Percentiles rank a stretch among this genome's conserved stretches.
phyloP scores from a whole-genome alignment of 2,888 invertebrate genomes.

The Melanophora roralis region DNA sequence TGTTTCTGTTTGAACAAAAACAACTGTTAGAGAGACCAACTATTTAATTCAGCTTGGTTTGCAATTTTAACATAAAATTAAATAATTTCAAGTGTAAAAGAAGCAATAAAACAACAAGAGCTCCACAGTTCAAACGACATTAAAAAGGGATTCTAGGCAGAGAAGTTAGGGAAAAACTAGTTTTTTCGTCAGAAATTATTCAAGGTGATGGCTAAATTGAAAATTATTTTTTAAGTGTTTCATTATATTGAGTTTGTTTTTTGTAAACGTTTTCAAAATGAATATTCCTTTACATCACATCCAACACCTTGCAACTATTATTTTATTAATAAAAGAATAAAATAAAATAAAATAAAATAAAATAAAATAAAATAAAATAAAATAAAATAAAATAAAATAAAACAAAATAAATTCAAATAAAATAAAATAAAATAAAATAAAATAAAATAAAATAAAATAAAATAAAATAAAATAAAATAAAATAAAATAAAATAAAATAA shows the following conservation, averaged over 20 bases:
- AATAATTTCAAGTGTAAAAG: not conserved
- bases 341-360: no score
- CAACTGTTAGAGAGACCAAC: not conserved
- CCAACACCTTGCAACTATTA: no score
- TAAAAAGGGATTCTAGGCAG: conserved; percentile 24
- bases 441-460: no score
- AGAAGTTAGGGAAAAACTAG: not conserved
- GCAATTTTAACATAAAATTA: conserved; percentile 18
- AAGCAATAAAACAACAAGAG: not conserved
- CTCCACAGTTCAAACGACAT: conserved; percentile 2
- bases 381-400: no score
- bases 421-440: no score
- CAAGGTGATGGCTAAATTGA: conserved; percentile 76
- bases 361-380: no score
- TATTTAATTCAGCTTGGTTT: conserved; percentile 2
- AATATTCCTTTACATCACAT: no score
- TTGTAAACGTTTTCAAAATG: not conserved
- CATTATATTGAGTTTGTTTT: conserved; percentile 4
- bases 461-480: no score
- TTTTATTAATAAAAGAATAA: no score
- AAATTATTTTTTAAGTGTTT: conserved; percentile 74
- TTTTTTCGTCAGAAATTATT: conserved; percentile 70
- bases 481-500: no score
- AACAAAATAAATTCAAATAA: no score
- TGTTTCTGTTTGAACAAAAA: not conserved